Conservation (phyloP, 2,113 vertebrate genomes). For the Lipophrys pholis region DNA sequence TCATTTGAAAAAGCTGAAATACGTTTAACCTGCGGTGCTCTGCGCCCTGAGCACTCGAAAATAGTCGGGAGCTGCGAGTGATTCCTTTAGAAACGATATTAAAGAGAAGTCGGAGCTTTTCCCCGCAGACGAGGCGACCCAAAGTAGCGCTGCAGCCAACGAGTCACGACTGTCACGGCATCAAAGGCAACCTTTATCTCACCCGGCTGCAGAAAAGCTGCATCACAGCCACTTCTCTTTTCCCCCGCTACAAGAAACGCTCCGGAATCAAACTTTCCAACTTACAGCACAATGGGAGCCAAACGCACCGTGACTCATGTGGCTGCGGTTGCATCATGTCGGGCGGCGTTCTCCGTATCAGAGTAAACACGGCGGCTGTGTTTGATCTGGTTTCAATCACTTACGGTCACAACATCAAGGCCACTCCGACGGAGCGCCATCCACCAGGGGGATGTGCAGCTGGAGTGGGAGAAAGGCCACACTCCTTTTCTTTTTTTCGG, state of each 20-base stretch:
- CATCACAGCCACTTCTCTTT: conserved; percentile 20
- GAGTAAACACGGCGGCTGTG: conserved; percentile 1
- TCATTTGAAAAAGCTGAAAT: conserved; percentile 43
- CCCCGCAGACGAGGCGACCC: conserved; percentile 35
- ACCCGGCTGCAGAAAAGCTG: conserved; percentile 29
- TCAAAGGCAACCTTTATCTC: conserved; percentile 62
- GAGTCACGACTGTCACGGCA: conserved; percentile 47
- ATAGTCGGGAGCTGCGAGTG: conserved; percentile 10
- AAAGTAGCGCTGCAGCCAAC: conserved; percentile 38
- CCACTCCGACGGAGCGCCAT: neutral
- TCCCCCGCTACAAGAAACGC: conserved; percentile 8
- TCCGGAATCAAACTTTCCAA: conserved; percentile 8
- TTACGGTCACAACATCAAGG: neutral
- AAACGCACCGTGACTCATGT: neutral
- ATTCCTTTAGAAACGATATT: conserved; percentile 58
- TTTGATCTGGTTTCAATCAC: neutral
- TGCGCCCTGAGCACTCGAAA: conserved; percentile 3
- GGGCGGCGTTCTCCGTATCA: neutral
- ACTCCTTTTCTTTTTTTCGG: neutral
- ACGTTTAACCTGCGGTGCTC: conserved; percentile 48
- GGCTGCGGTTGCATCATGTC: neutral
- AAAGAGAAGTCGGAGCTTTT: conserved; percentile 54
- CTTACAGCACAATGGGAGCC: neutral
- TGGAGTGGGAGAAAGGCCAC: no score
- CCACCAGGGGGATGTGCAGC: no score